Evolutionary conservation across 2,113 vertebrate genomes (phyloP), one percentile per base, ranked within the genome.

Genomic region (Seriola quinqueradiata): DNA sequence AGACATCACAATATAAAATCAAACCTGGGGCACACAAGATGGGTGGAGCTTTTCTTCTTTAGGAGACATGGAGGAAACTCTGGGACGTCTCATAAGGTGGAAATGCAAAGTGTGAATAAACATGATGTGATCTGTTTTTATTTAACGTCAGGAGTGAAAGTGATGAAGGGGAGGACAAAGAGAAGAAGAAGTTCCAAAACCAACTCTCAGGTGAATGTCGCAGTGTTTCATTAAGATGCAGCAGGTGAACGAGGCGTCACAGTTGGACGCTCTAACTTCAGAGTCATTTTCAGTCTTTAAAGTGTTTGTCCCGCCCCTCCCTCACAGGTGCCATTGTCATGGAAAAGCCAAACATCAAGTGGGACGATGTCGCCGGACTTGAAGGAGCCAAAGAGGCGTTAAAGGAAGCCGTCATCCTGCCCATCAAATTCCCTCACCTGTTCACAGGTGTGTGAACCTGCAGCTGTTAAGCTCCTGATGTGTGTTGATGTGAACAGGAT

Each of bases 341-440:
- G 95, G 98, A 99, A 89, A 99, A 97, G 88, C 98, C 98, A 38
- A 99, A 99, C 0, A 96, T 99, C 34, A 95, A 97, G 89, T 99
- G 98, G 98, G 95, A 75, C 0, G 98, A 99, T 0, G 98, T 99
- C 52, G 98, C 98, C 0, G 98, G 98, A 3, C 93, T 99, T 23
- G 98, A 99, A 79, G 97, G 96, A 19, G 98, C 98, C 72, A 99
- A 99, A 91, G 97, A 99, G 80, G 97, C 98, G 8, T 93, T 99
- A 64, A 99, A 99, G 90, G 98, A 99, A 90, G 98, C 98, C 0
- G 98, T 99, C 38, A 99, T 99, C 88, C 91, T 99, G 85, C 98
- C 98, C 68, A 99, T 99, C 85, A 99, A 98, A 77, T 99, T 99
- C 89, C 98, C 98, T 0, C 98, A 99, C 82, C 93, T 99, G 48